Conservation (phyloP, 2,888 invertebrate genomes). For the Hybos culiciformis region DNA sequence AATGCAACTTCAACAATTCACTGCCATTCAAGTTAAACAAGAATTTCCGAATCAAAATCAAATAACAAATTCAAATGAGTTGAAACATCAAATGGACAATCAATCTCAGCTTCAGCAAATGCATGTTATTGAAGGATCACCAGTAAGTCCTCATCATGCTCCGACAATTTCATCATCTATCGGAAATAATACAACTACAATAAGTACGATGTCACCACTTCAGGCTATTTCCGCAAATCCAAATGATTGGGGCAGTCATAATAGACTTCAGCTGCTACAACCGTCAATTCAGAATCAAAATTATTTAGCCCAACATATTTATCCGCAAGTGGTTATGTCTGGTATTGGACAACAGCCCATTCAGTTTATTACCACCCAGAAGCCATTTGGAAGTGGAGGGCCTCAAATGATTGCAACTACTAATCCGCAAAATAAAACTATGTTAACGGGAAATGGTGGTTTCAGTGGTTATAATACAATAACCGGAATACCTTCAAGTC, state of each 20-base stretch:
- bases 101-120: slow-evolving; percentile 38
- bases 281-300: slow-evolving; percentile 57
- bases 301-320: slow-evolving; percentile 60
- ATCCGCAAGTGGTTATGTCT: slow-evolving; percentile 72
- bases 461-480: slow-evolving; percentile 53
- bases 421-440: slow-evolving; percentile 64
- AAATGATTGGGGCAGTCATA: slow-evolving; percentile 56
- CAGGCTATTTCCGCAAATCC: slow-evolving; percentile 49
- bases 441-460: slow-evolving; percentile 37
- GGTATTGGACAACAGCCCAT: slow-evolving; percentile 34
- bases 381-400: slow-evolving; percentile 70
- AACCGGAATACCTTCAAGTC: slow-evolving; percentile 61
- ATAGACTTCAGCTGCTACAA: slow-evolving; percentile 74
- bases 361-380: slow-evolving; percentile 68
- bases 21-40: slow-evolving; percentile 35
- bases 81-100: slow-evolving; percentile 35
- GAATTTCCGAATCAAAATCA: slow-evolving; percentile 30
- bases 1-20: slow-evolving; percentile 40
- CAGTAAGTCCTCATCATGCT: slow-evolving; percentile 38
- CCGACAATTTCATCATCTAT: slow-evolving; percentile 25
- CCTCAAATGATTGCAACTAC: slow-evolving; percentile 69
- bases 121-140: slow-evolving; percentile 34
- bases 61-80: slow-evolving; percentile 18
- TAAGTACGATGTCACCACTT: slow-evolving; percentile 64
- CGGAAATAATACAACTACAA: slow-evolving; percentile 43